Conservation (phyloP, 2,888 invertebrate species). For the Chesias legatella region DNA sequence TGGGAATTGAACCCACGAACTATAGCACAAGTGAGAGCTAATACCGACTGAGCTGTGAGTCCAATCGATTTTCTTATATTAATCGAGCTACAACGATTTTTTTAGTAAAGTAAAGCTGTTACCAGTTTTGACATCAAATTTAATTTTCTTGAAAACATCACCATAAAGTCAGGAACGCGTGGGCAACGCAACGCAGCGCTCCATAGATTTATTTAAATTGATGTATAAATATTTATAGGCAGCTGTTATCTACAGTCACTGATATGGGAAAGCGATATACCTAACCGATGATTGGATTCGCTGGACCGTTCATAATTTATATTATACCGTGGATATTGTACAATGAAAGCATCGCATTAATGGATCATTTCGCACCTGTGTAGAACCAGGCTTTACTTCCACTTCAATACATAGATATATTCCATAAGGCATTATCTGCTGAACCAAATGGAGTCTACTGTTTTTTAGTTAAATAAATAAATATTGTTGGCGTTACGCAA, state of each 20-base stretch:
- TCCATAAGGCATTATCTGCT: no score
- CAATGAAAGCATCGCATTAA: slow-evolving; percentile 6
- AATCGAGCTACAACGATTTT: no score
- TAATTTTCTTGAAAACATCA: slow-evolving; percentile 4
- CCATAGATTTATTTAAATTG: slow-evolving; percentile 16
- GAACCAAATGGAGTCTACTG: no score
- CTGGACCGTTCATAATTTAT: slow-evolving; percentile 35
- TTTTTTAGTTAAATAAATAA: no score
- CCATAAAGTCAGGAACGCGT: slow-evolving; percentile 6
- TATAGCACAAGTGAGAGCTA: no score
- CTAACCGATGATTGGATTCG: slow-evolving; percentile 37
- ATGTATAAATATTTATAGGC: slow-evolving; percentile 28
- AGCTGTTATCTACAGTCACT: slow-evolving; percentile 11
- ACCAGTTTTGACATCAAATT: not conserved
- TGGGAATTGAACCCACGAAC: no score
- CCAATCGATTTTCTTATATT: no score
- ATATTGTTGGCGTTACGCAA: no score
- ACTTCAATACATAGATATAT: no score
- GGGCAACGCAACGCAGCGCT: slow-evolving; percentile 6
- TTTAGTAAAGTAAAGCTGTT: no score
- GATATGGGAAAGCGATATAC: slow-evolving; percentile 19
- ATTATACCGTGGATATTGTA: slow-evolving; percentile 11
- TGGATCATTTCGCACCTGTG: not conserved
- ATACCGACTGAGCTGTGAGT: no score
- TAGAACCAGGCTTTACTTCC: no score